Base-by-base conservation (phyloP, 2,797 vertebrate genomes). In the Amphiprion clarkii region DNA sequence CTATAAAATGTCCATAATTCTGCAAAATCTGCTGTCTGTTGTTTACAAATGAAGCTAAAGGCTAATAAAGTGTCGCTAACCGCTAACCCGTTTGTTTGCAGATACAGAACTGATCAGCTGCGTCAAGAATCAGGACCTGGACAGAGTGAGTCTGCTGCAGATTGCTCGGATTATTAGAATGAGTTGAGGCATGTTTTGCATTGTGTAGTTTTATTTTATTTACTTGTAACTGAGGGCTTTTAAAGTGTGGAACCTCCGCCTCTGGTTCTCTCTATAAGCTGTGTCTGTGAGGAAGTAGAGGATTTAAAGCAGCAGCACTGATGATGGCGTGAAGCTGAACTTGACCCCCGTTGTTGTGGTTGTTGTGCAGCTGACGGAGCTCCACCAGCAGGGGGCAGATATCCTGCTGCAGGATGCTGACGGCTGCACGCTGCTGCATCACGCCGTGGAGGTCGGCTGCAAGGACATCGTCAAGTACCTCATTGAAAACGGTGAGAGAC, bases 381-480 rank as follows among this genome's bases (percentile, higher is more conserved):
- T 97, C 52, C 97, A 98, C 82, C 91, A 68, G 73, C 93, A 95
- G 11, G 97, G 96, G 56, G 95, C 91, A 0, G 94, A 96, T 87
- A 82, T 99, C 62, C 88, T 91, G 79, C 89, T 95, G 82, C 92
- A 95, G 77, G 98, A 99, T 21, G 74, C 72, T 1, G 89, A 51
- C 0, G 96, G 97, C 69, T 95, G 96, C 76, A 98, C 98, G 0
- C 93, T 98, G 67, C 93, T 99, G 61, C 97, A 99, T 86, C 95
- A 97, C 0, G 97, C 97, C 0, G 96, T 97, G 73, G 90, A 92
- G 72, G 89, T 83, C 0, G 96, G 96, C 81, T 96, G 92, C 92
- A 97, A 97, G 79, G 96, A 98, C 7, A 95, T 98, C 21, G 96
- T 97, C 81, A 97, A 95, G 87, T 98, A 96, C 92, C 95, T 99